Conservation (phyloP, 1,140 invertebrate species). For the Zaprionus africanus region DNA sequence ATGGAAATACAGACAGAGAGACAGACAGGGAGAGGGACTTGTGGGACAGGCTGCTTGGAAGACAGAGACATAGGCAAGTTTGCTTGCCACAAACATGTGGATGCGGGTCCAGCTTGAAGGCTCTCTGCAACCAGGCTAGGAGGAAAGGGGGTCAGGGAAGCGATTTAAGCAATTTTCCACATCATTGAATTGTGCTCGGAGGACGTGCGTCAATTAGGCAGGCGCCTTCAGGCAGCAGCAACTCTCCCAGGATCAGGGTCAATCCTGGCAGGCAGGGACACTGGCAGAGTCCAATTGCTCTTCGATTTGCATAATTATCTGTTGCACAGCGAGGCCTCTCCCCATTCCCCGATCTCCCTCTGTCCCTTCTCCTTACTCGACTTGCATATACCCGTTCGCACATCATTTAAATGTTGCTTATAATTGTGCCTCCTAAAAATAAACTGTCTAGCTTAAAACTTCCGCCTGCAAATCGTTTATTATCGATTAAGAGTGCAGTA, state of each 20-base stretch:
- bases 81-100: conserved; percentile 10
- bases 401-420: no score
- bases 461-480: no score
- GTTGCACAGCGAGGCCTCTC: neutral
- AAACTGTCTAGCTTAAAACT: no score
- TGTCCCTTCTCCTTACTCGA: neutral
- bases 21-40: neutral
- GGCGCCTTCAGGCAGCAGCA: no score
- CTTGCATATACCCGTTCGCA: neutral
- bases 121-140: no score
- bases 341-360: neutral
- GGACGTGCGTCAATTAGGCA: conserved; percentile 67
- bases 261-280: neutral
- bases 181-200: conserved; percentile 65
- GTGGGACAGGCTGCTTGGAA: no score
- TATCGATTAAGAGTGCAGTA: no score
- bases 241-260: neutral
- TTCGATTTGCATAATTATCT: conserved; percentile 45
- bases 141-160: neutral
- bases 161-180: conserved; percentile 73
- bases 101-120: neutral
- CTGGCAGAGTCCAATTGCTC: neutral
- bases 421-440: no score
- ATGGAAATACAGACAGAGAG: conserved; percentile 7
- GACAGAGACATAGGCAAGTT: conserved; percentile 1